Percentiles rank a stretch among this genome's conserved stretches.
Conservation (phyloP, 2,888 invertebrate species). For the Oscheius onirici region DNA sequence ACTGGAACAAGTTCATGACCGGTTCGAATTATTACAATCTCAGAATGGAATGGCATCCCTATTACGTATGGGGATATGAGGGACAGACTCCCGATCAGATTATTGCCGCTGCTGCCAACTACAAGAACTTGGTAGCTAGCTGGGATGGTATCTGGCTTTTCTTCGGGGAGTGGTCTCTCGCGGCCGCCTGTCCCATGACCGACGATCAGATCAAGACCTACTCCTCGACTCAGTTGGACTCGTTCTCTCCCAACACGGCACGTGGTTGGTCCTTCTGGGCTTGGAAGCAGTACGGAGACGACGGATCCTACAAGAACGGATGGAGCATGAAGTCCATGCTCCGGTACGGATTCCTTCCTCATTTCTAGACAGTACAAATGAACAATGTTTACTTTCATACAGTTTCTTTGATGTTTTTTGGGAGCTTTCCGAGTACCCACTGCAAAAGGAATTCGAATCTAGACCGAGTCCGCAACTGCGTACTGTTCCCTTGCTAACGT, state of each 20-base stretch:
- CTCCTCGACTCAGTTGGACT: slow-evolving; percentile 2
- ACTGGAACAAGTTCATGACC: slow-evolving; percentile 10
- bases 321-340: slow-evolving; percentile 19
- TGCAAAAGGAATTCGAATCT: too few species aligned
- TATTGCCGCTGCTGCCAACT: background rate
- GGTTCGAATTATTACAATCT: background rate
- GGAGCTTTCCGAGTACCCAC: too few species aligned
- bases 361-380: background rate
- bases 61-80: slow-evolving; percentile 12
- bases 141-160: slow-evolving; percentile 16
- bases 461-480: too few species aligned
- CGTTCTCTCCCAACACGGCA: background rate
- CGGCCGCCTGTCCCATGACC: background rate
- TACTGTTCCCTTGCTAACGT: too few species aligned
- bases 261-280: background rate
- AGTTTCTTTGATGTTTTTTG: too few species aligned
- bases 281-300: slow-evolving; percentile 17
- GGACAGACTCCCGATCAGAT: slow-evolving; percentile 9
- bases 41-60: slow-evolving; percentile 20
- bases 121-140: background rate
- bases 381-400: too few species aligned
- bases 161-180: slow-evolving; percentile 16
- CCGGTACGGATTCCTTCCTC: slow-evolving; percentile 1
- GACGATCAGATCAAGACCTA: slow-evolving; percentile 12
- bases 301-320: slow-evolving; percentile 13